Evolutionary conservation across 2,888 invertebrate species (phyloP), one percentile per base, ranked within the genome.

Genomic region (Augochlorella aurata): DNA sequence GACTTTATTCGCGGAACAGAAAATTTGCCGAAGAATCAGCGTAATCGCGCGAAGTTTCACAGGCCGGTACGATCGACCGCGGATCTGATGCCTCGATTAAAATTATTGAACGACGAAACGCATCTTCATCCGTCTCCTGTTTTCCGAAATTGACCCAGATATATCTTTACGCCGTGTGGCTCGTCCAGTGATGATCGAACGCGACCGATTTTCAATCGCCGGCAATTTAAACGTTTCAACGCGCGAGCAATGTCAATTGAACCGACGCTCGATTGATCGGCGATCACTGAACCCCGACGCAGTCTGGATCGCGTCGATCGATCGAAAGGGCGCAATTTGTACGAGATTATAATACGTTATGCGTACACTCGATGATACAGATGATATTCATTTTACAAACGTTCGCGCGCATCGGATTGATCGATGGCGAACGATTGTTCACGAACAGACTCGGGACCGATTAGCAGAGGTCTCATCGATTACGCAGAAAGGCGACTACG

Each of bases 361-460:
- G 73, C 29, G 18, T 72, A 24, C 74, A 70, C 80, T 79, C 80
- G 88, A 87, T 85, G 87, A 91, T 90, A 91, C 88, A 91, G 91
- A 92, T 91, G 89, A 91, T 89, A 89, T 85, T 85, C 88, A 85
- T 89, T 85, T 91, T 90, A 90, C 89, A 91, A 90, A 70, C 90
- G 84, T 90, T 91, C 89, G 90, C 91, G 83, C 89, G 90, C 88
- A 90, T 87, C 84, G 38, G 38, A 4, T 38, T 38, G 5, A 38
- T 38, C 38, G 84, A 89, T 50, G 18, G 18, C 18, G 18, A 50
- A 50, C 18, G 18, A 50, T 7, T 50, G 50, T 50, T 18, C 18
- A 8, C 18, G 18, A 50, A 50, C 18, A 50, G 50, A 50, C 50
- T 18, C 8, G 8, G 50, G 18, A 8, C 16, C 50, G 50, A 50